Evolutionary conservation across 2,113 vertebrate genomes (phyloP), one percentile per base, ranked within the genome.

Genomic region (Danionella cerebrum): DNA sequence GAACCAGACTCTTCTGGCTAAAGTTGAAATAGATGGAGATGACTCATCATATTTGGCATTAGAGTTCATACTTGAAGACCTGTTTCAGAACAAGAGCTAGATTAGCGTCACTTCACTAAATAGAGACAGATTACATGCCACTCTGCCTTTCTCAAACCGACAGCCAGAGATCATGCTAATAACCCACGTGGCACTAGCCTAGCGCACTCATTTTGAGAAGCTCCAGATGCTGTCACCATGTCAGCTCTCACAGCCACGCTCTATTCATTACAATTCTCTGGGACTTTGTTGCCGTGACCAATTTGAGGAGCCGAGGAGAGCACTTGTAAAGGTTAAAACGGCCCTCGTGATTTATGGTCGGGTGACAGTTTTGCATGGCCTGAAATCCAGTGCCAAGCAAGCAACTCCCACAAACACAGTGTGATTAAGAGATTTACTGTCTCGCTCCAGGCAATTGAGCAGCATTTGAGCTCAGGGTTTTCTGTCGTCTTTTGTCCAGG

Each of bases 321-420:
- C 47, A 73, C 58, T 64, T 66, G 64, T 65, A 74, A 70, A 73
- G 78, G 75, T 76, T 76, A 78, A 76, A 71, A 35, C 36, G 57
- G 50, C 54, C 66, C 63, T 53, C 31, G 14, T 71, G 71, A 77
- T 75, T 76, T 67, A 74, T 64, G 70, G 52, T 57, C 38, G 54
- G 21, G 27, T 35, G 67, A 53, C 35, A 44, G 52, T 70, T 57
- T 54, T 60, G 64, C 67, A 29, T 44, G 52, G 70, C 44, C 41
- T 64, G 62, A 44, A 41, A 54, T 64, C 50, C 63, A 12, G 47
- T 48, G 51, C 71, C 58, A 39, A 68, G 54, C 60, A 48, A 41
- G 44, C 66, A 57, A 60, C 60, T 65, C 67, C n/a, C 57, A 67
- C 74, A 71, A 75, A 64, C 67, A 68, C 38, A 45, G 53, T 24